A percentile compares a stretch with the other conserved stretches of the same genome.
Evolutionary conservation across 2,797 vertebrate genomes (phyloP).

Genomic region (Molossus molossus): DNA sequence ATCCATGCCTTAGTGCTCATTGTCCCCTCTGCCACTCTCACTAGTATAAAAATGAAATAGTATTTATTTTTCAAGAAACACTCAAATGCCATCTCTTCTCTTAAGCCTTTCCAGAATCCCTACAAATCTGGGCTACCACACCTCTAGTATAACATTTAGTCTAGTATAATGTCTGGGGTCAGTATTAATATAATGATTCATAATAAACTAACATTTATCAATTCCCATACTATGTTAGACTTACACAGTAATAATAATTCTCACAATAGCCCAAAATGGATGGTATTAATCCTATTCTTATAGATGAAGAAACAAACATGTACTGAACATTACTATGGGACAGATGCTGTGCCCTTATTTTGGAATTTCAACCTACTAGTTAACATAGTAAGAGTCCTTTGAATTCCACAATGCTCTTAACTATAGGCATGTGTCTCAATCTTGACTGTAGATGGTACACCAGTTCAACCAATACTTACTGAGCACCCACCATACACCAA

Average conservation of each 20-base stretch:
- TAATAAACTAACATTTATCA: conserved; percentile 29
- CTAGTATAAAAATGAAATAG: not conserved
- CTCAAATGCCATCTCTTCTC: conserved; percentile 17
- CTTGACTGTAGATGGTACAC: not conserved
- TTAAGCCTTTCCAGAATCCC: conserved; percentile 8
- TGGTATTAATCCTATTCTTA: not conserved
- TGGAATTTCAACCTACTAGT: not conserved
- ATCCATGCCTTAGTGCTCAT: not conserved
- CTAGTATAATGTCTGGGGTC: not conserved
- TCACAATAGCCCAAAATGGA: not conserved
- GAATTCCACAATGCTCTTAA: conserved; percentile 1
- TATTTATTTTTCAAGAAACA: conserved; percentile 15
- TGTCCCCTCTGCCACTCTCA: not conserved
- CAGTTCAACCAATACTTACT: not conserved
- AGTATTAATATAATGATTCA: not conserved
- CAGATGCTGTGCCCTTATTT: not conserved
- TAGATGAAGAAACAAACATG: conserved; percentile 24
- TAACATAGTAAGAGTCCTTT: not conserved
- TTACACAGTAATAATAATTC: not conserved
- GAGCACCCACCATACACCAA: not conserved
- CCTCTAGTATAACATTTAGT: not conserved
- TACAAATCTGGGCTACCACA: not conserved
- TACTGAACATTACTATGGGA: not conserved
- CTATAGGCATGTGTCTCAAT: not conserved
- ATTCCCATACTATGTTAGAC: not conserved